Percentiles rank a stretch among this genome's conserved stretches.
Evolutionary conservation across 2,888 invertebrate species (phyloP).

Genomic region (Netelia inedita): DNA sequence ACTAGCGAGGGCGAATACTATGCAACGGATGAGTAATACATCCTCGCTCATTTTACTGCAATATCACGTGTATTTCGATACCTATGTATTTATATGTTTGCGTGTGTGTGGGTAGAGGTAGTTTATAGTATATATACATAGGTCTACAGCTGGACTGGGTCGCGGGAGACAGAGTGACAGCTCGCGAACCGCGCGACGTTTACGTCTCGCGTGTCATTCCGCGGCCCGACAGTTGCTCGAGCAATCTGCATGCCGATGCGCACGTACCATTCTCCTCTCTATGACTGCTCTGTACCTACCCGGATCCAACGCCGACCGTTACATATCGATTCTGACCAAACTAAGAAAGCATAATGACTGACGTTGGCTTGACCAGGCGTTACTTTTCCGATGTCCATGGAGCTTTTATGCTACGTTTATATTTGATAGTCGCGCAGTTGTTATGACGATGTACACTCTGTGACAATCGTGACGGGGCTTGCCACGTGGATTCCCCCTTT

Average conservation of each 20-base stretch:
- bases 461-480: too few species aligned
- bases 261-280: conserved; percentile 37
- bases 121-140: background rate
- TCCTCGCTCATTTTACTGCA: conserved; percentile 45
- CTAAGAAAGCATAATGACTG: conserved; percentile 61
- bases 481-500: too few species aligned
- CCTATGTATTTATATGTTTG: background rate
- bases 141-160: conserved; percentile 44
- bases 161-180: conserved; percentile 63
- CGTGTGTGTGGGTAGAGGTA: background rate
- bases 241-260: conserved; percentile 41
- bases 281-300: conserved; percentile 36
- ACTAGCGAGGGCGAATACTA: conserved; percentile 32
- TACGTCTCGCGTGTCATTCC: conserved; percentile 69
- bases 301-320: conserved; percentile 34
- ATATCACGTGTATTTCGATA: conserved; percentile 23
- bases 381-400: conserved; percentile 10
- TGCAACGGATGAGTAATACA: conserved; percentile 39
- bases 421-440: too few species aligned
- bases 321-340: conserved; percentile 65
- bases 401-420: too few species aligned
- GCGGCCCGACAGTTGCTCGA: conserved; percentile 40
- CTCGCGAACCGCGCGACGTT: conserved; percentile 67
- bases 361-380: conserved; percentile 61
- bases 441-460: too few species aligned